Evolutionary conservation across 2,113 vertebrate species (phyloP).

Genomic region (Struthidea cinerea): DNA sequence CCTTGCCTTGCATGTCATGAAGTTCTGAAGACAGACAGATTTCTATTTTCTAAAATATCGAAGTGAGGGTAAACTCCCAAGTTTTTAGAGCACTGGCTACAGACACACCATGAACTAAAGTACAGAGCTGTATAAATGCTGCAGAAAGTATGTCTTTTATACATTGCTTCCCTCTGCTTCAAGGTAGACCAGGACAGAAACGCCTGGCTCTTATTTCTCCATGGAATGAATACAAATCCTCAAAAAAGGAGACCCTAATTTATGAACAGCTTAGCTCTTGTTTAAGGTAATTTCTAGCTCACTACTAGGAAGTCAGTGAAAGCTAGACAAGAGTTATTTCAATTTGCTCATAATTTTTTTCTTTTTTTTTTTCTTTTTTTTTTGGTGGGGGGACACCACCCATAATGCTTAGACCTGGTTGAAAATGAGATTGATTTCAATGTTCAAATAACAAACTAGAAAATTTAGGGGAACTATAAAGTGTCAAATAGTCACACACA

Average conservation of each 20-base stretch:
- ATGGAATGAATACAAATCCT: background rate
- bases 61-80: background rate
- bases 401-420: background rate
- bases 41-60: background rate
- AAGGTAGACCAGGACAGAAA: background rate
- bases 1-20: background rate
- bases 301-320: background rate
- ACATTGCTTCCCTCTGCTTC: background rate
- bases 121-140: background rate
- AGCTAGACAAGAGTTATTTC: background rate
- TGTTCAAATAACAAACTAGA: background rate
- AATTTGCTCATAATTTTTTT: background rate
- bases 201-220: background rate
- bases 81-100: background rate
- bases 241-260: background rate
- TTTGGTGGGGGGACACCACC: rapidly evolving
- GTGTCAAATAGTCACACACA: background rate
- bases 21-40: background rate
- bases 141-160: background rate
- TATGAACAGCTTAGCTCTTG: background rate
- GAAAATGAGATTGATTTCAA: background rate
- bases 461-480: background rate
- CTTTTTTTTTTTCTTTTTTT: background rate
- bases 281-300: background rate
- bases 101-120: background rate